phyloP scores from a whole-genome alignment of 2,888 invertebrate species.

The Pelosia muscerda region DNA sequence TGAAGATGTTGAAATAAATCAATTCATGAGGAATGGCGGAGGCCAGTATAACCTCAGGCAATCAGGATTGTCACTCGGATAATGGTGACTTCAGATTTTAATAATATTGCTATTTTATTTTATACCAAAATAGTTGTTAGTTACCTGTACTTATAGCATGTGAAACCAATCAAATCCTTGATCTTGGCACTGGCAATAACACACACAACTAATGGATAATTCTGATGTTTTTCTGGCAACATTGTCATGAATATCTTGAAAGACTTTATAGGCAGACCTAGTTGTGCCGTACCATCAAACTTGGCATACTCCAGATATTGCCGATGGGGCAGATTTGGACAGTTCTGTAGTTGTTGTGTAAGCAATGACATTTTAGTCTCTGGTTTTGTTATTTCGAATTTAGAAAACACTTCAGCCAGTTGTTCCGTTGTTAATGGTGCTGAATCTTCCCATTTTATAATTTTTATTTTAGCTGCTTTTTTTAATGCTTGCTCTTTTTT shows the following conservation, averaged over 20 bases:
- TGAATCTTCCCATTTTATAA: slow-evolving; percentile 90
- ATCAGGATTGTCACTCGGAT: too few relatives aligned
- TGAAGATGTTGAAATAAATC: too few relatives aligned
- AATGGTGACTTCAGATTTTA: too few relatives aligned
- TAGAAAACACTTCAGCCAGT: slow-evolving; percentile 87
- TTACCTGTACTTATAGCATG: slow-evolving; percentile 94
- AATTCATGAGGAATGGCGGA: too few relatives aligned
- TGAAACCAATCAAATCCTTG: slow-evolving; percentile 96
- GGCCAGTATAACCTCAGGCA: too few relatives aligned
- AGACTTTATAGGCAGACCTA: slow-evolving; percentile 92
- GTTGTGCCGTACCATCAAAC: slow-evolving; percentile 95
- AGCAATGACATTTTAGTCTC: slow-evolving; percentile 88
- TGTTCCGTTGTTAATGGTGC: slow-evolving; percentile 85
- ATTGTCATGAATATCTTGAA: slow-evolving; percentile 97
- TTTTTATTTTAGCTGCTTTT: slow-evolving; percentile 92
- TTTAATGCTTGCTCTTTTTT: slow-evolving; percentile 95
- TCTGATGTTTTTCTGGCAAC: slow-evolving; percentile 92
- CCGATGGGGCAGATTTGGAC: slow-evolving; percentile 92
- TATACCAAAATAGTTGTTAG: neutral
- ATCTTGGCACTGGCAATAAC: slow-evolving; percentile 95
- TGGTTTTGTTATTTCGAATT: slow-evolving; percentile 69
- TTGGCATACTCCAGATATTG: slow-evolving; percentile 96
- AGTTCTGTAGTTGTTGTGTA: slow-evolving; percentile 91
- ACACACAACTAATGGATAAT: slow-evolving; percentile 93
- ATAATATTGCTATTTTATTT: neutral